phyloP scores from a whole-genome alignment of 2,888 invertebrate species.

The Pterostichus madidus region DNA sequence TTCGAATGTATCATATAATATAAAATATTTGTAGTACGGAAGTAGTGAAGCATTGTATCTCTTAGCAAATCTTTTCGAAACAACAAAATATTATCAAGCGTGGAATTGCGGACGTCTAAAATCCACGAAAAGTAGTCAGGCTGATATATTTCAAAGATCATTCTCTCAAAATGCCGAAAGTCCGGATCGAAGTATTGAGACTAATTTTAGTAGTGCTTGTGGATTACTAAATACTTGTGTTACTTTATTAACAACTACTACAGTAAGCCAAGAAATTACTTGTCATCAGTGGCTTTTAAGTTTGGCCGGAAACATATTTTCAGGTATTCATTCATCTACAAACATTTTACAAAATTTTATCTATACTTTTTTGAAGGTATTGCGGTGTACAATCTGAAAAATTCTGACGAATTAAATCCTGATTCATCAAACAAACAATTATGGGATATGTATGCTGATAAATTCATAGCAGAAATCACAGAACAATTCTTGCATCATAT shows the following conservation, averaged over 20 bases:
- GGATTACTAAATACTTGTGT: slow-evolving; percentile 75
- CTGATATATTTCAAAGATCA: slow-evolving; percentile 68
- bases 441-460: slow-evolving; percentile 77
- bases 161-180: slow-evolving; percentile 65
- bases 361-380: slow-evolving; percentile 74
- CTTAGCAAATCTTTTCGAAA: slow-evolving; percentile 83
- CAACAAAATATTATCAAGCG: slow-evolving; percentile 83
- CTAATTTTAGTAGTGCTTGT: slow-evolving; percentile 70
- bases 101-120: slow-evolving; percentile 80
- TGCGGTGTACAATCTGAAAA: slow-evolving; percentile 69
- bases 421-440: slow-evolving; percentile 64
- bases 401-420: slow-evolving; percentile 61
- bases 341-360: slow-evolving; percentile 10
- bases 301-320: slow-evolving; percentile 80
- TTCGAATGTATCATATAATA: slow-evolving; percentile 12
- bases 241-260: slow-evolving; percentile 78
- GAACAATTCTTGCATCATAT: slow-evolving; percentile 85
- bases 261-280: slow-evolving; percentile 79
- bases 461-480: slow-evolving; percentile 78
- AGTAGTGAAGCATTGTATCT: slow-evolving; percentile 84
- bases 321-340: slow-evolving; percentile 75
- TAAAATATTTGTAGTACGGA: slow-evolving; percentile 78
- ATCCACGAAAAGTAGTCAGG: neutral
- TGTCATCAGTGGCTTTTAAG: slow-evolving; percentile 77
- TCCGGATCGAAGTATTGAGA: slow-evolving; percentile 64